phyloP scores from a whole-genome alignment of 2,888 invertebrate species.

The Pyrgus malvae region DNA sequence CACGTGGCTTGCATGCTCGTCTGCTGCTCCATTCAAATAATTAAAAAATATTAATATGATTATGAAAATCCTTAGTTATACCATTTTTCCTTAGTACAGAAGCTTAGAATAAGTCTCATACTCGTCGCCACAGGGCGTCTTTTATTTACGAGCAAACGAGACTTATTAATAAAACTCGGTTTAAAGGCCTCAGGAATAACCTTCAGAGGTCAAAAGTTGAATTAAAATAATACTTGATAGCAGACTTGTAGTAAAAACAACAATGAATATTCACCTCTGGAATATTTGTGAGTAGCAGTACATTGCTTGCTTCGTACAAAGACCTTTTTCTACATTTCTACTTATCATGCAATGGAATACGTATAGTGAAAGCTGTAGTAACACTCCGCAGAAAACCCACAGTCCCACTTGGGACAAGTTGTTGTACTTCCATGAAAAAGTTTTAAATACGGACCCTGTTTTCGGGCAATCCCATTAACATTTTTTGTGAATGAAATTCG shows the following conservation, averaged over 20 bases:
- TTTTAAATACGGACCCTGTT: background rate
- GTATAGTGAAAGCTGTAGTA: no score
- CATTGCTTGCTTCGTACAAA: background rate
- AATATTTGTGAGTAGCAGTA: background rate
- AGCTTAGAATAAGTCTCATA: background rate
- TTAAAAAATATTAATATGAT: no score
- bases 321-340: background rate
- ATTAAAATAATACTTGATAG: background rate
- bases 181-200: conserved; percentile 15
- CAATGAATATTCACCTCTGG: background rate
- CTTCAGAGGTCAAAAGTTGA: background rate
- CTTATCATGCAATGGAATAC: background rate
- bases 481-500: background rate
- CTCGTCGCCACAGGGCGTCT: conserved; percentile 4
- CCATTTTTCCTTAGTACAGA: no score
- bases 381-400: background rate
- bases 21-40: no score
- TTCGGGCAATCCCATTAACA: background rate
- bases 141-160: conserved; percentile 6
- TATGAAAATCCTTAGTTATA: no score
- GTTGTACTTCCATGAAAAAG: background rate
- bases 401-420: background rate
- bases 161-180: conserved; percentile 19
- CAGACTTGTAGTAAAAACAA: background rate
- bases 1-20: no score